These are phyloP conservation scores for Siniperca undulata DNA, from an alignment of 2,797 vertebrate genomes.

Conservation along the genomic window DNA sequence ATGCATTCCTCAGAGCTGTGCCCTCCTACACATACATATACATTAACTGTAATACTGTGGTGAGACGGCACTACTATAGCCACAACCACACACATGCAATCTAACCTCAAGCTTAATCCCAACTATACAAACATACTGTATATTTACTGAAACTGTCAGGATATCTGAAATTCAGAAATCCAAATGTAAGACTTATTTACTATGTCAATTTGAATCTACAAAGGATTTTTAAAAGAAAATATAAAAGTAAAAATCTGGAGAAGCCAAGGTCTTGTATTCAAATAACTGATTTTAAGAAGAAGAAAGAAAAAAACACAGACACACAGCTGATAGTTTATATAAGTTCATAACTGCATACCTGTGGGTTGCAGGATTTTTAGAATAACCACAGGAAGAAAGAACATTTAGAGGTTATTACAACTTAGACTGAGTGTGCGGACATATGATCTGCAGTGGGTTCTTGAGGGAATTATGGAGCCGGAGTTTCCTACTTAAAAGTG, in stretches of 20 bases:
- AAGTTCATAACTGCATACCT: slow-evolving; percentile 16
- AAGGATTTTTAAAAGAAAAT: not conserved
- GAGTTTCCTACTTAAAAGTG: slow-evolving; percentile 49
- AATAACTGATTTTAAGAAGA: not conserved
- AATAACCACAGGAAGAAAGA: slow-evolving; percentile 41
- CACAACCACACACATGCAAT: slow-evolving; percentile 17
- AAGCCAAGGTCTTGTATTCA: not conserved
- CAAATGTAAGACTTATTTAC: not conserved
- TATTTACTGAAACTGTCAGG: not conserved
- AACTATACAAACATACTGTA: slow-evolving; percentile 1
- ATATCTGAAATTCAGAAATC: not conserved
- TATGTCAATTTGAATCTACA: not conserved
- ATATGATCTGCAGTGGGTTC: slow-evolving; percentile 28
- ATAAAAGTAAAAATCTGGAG: not conserved
- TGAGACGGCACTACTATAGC: not conserved
- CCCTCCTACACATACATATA: slow-evolving; percentile 36
- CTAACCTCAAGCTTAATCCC: slow-evolving; percentile 9
- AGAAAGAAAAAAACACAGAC: not conserved
- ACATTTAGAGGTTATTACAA: slow-evolving; percentile 32
- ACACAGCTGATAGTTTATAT: slow-evolving; percentile 12
- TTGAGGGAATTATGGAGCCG: slow-evolving; percentile 29
- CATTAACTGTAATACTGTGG: not conserved
- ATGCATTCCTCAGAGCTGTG: slow-evolving; percentile 39
- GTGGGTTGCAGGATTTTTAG: slow-evolving; percentile 25
- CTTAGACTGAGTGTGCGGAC: not conserved